These are phyloP conservation scores for Lepidurus couesii DNA, from an alignment of 1,140 invertebrate genomes.

Conservation along the genomic window DNA sequence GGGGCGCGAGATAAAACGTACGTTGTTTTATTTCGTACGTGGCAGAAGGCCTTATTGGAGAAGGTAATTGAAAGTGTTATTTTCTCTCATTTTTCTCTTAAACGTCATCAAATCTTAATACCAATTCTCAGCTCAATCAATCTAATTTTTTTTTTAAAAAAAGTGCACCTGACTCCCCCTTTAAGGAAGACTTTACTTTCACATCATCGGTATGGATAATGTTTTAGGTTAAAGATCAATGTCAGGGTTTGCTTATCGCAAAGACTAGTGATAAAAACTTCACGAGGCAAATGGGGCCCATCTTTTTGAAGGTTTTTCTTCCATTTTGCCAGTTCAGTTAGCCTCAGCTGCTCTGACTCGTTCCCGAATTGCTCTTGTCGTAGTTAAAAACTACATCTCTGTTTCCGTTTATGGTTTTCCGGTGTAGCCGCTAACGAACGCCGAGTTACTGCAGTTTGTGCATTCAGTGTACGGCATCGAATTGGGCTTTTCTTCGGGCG, in stretches of 20 bases:
- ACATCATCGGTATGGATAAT: too few relatives aligned
- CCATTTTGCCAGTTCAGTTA: conserved; percentile 1
- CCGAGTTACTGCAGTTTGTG: conserved; percentile 87
- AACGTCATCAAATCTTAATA: conserved; percentile 2
- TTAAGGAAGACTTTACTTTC: too few relatives aligned
- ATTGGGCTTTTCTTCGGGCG: conserved; percentile 83
- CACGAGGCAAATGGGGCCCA: neutral
- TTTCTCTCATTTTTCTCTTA: neutral
- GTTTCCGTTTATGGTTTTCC: neutral
- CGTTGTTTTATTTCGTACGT: conserved; percentile 88
- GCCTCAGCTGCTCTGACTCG: neutral
- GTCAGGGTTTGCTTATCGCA: too few relatives aligned
- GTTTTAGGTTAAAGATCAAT: too few relatives aligned
- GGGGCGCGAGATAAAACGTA: conserved; percentile 85
- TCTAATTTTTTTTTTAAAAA: too few relatives aligned
- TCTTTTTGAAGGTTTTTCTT: neutral
- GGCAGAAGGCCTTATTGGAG: conserved; percentile 90
- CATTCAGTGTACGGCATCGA: conserved; percentile 88
- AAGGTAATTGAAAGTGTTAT: conserved; percentile 54
- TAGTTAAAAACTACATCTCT: neutral
- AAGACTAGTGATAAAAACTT: neutral
- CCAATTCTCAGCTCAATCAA: too few relatives aligned
- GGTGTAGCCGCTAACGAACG: conserved; percentile 64
- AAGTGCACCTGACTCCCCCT: too few relatives aligned
- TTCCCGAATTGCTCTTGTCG: neutral